phyloP scores from a whole-genome alignment of 2,797 vertebrate species.

The Clamator glandarius region DNA sequence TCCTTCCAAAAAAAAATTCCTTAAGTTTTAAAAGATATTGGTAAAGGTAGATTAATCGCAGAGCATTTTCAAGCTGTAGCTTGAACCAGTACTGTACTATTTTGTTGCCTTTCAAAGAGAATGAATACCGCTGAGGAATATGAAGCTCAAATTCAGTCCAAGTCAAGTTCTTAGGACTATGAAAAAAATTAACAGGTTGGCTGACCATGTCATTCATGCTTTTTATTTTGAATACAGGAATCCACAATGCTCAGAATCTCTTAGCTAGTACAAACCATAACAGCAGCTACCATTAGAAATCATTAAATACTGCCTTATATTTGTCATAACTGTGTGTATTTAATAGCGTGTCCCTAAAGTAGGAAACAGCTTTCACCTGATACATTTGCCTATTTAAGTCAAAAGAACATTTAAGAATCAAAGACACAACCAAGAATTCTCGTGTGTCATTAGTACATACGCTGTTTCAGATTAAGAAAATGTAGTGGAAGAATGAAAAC shows the following conservation, averaged over 20 bases:
- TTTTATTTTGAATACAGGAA: slow-evolving; percentile 27
- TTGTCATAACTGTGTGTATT: neutral
- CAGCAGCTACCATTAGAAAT: neutral
- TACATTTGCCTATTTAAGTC: neutral
- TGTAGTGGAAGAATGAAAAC: neutral
- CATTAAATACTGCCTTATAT: neutral
- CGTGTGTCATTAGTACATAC: neutral
- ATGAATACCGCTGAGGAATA: neutral
- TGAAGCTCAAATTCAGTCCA: neutral
- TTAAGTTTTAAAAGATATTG: neutral
- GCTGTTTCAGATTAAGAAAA: neutral
- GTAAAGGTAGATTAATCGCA: neutral
- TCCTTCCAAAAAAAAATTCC: neutral
- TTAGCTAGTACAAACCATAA: neutral
- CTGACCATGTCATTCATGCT: neutral
- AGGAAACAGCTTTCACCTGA: neutral
- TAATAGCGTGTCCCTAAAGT: neutral
- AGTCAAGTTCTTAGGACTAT: neutral
- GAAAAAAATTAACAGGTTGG: neutral
- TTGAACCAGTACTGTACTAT: neutral
- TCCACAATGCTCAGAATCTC: neutral
- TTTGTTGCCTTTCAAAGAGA: neutral
- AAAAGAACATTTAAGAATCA: neutral
- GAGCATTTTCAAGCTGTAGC: neutral
- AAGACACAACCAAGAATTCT: neutral